phyloP scores from a whole-genome alignment of 2,888 invertebrate genomes.

The Hypselothyrea guttata region DNA sequence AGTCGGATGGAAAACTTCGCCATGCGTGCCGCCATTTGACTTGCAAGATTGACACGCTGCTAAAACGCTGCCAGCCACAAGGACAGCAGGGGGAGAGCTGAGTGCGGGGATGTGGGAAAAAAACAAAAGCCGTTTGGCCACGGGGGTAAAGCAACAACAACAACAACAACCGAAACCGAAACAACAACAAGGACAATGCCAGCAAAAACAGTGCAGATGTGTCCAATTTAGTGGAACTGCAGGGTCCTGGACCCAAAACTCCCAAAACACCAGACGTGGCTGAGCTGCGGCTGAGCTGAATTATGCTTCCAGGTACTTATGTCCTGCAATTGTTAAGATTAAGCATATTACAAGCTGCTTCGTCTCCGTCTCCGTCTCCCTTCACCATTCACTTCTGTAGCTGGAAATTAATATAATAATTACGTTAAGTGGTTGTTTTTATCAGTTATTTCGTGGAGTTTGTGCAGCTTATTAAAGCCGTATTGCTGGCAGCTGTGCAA shows the following conservation, averaged over 20 bases:
- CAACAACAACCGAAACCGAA: slow-evolving; percentile 1
- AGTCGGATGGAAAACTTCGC: slow-evolving; percentile 56
- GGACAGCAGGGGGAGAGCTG: slow-evolving; percentile 10
- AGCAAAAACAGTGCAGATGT: slow-evolving; percentile 64
- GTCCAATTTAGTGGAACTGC: slow-evolving; percentile 71
- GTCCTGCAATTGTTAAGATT: slow-evolving; percentile 53
- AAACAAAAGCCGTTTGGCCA: slow-evolving; percentile 40
- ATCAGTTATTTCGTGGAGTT: neutral
- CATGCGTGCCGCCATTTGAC: slow-evolving; percentile 75
- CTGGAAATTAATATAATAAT: slow-evolving; percentile 69
- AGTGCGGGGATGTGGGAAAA: slow-evolving; percentile 6
- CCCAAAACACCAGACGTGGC: neutral
- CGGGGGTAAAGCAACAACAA: neutral
- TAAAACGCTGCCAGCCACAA: slow-evolving; percentile 53
- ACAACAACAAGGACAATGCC: neutral
- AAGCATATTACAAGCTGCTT: slow-evolving; percentile 29
- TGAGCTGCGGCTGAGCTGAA: slow-evolving; percentile 15
- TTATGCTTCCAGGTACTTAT: slow-evolving; percentile 41
- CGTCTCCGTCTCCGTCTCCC: neutral
- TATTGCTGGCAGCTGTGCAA: neutral
- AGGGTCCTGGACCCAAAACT: slow-evolving; percentile 40
- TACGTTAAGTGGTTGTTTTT: slow-evolving; percentile 60
- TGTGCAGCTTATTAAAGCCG: slow-evolving; percentile 12
- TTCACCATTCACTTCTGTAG: slow-evolving; percentile 9
- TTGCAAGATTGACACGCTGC: slow-evolving; percentile 74